Percentiles rank a stretch among this genome's conserved stretches.
Evolutionary conservation across 2,888 invertebrate species (phyloP).

Genomic region (Mylabris sibirica): DNA sequence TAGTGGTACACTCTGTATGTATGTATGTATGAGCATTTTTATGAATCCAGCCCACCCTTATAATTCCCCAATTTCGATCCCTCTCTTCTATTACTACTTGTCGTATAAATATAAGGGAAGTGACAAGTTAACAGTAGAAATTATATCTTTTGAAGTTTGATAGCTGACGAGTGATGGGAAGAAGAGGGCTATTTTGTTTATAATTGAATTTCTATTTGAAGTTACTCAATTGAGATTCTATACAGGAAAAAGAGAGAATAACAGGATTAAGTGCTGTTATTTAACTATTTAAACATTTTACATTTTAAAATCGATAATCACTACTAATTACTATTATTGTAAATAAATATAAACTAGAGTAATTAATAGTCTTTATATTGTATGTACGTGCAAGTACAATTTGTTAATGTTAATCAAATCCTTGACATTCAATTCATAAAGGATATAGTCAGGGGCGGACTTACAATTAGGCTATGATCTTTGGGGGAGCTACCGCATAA

Average conservation of each 20-base stretch:
- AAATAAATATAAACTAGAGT: too few species aligned
- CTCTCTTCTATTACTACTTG: neutral
- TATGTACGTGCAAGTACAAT: neutral
- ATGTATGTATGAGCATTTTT: neutral
- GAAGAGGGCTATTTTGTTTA: neutral
- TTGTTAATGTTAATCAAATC: neutral
- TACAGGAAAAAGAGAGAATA: neutral
- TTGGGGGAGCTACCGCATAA: too few species aligned
- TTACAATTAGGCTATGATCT: too few species aligned
- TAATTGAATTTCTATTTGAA: neutral
- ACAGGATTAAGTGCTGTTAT: neutral
- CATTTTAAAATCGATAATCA: neutral
- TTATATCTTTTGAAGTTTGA: neutral
- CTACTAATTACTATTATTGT: neutral
- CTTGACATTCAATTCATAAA: neutral
- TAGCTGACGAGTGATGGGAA: neutral
- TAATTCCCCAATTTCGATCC: neutral
- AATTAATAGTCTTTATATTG: too few species aligned
- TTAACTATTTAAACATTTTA: too few species aligned
- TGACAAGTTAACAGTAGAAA: slow-evolving; percentile 2
- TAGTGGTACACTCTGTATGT: too few species aligned
- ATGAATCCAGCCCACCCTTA: neutral
- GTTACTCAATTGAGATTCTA: neutral
- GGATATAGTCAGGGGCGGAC: too few species aligned
- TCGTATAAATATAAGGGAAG: neutral